phyloP scores from a whole-genome alignment of 2,113 vertebrate genomes.

The Picathartes gymnocephalus region DNA sequence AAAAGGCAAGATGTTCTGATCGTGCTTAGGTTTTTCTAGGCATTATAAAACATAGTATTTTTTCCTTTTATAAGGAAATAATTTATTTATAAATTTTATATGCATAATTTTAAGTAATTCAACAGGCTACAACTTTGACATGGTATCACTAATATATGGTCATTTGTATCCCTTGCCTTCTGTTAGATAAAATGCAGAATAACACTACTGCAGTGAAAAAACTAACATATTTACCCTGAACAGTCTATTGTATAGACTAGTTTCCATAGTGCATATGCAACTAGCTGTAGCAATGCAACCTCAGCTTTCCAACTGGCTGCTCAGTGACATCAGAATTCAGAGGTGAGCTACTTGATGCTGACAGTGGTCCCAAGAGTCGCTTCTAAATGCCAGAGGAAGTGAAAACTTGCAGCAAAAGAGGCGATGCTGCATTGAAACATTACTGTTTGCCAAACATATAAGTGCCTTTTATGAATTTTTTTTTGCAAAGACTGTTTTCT shows the following conservation, averaged over 20 bases:
- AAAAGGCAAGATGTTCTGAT: neutral
- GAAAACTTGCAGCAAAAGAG: neutral
- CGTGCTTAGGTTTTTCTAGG: neutral
- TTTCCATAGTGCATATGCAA: neutral
- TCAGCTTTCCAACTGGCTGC: neutral
- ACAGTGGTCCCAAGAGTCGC: neutral
- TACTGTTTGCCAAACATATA: neutral
- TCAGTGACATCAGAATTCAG: neutral
- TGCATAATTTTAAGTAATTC: neutral
- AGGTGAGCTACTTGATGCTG: neutral
- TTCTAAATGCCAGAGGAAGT: neutral
- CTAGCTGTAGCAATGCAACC: neutral
- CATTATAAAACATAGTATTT: neutral
- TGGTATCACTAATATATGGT: neutral
- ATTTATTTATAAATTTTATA: too few species aligned
- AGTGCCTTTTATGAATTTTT: neutral
- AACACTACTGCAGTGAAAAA: neutral
- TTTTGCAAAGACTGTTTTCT: neutral
- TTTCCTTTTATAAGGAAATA: neutral
- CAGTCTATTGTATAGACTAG: neutral
- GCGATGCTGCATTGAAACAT: neutral
- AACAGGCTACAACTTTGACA: neutral
- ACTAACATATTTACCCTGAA: neutral
- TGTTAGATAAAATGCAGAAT: neutral
- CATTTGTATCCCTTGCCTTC: neutral